These are phyloP conservation scores for Oryctes rhinoceros DNA, from an alignment of 1,140 invertebrate species.

Conservation along the genomic window DNA sequence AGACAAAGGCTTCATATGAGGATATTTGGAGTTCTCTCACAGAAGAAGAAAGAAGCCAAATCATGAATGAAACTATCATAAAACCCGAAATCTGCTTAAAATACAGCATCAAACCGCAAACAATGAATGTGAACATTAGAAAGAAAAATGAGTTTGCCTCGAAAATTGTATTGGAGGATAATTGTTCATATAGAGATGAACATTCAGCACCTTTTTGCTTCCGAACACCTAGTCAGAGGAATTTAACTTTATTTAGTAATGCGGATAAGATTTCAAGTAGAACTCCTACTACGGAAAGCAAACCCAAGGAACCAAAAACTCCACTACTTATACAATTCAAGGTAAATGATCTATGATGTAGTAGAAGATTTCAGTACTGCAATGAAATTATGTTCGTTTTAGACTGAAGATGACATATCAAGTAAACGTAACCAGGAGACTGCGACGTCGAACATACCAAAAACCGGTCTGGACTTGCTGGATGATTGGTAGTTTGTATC, in stretches of 20 bases:
- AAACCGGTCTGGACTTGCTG: constrained; percentile 78
- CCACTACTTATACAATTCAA: constrained; percentile 48
- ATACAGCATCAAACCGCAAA: constrained; percentile 62
- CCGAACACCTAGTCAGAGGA: constrained; percentile 78
- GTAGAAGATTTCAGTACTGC: not conserved
- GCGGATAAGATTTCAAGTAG: constrained; percentile 18
- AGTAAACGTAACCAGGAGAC: constrained; percentile 13
- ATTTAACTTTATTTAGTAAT: constrained; percentile 64
- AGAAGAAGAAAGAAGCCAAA: constrained; percentile 74
- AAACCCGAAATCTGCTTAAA: constrained; percentile 76
- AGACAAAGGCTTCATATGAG: constrained; percentile 74
- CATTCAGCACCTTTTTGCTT: constrained; percentile 82
- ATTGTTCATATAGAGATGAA: constrained; percentile 73
- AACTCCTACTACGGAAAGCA: constrained; percentile 57
- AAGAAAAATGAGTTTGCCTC: constrained; percentile 61
- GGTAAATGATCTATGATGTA: constrained; percentile 48
- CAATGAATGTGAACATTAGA: constrained; percentile 40
- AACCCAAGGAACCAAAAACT: constrained; percentile 50
- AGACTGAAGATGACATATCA: constrained; percentile 61
- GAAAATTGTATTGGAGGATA: constrained; percentile 65
- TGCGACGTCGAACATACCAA: constrained; percentile 62
- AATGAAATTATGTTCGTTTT: not conserved
- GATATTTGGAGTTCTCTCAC: constrained; percentile 74
- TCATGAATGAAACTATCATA: constrained; percentile 79
- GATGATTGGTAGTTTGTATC: constrained; percentile 71